A percentile compares a stretch with the other conserved stretches of the same genome.
Conservation (phyloP, 2,113 vertebrate genomes). For the Toxotes jaculatrix region DNA sequence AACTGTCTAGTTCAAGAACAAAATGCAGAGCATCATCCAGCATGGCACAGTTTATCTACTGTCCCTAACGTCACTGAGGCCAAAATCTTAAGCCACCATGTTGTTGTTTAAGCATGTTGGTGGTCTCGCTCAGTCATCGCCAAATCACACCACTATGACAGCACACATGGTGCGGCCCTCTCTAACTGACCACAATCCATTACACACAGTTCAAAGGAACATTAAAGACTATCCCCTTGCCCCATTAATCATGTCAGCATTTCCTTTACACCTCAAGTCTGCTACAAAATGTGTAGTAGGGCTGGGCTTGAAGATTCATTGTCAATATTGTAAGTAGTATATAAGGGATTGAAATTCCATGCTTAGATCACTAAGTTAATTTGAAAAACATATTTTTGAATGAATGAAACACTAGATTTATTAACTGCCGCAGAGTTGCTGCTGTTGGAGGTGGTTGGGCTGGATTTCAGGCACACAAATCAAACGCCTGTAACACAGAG, state of each 20-base stretch:
- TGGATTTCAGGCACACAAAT: too few relatives aligned
- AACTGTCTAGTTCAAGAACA: slow-evolving; percentile 5
- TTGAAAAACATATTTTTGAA: background rate
- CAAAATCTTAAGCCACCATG: slow-evolving; percentile 5
- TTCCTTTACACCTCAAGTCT: background rate
- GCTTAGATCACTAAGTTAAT: background rate
- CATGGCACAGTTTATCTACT: background rate
- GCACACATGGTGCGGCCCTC: background rate
- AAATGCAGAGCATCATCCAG: background rate
- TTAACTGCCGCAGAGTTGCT: background rate
- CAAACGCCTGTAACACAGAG: too few relatives aligned
- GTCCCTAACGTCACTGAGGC: background rate
- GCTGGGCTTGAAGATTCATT: too few relatives aligned
- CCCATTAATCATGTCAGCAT: background rate
- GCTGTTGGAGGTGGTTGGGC: background rate
- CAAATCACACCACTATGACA: slow-evolving; percentile 5
- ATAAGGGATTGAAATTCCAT: too few relatives aligned
- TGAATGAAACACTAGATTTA: background rate
- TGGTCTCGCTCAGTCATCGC: slow-evolving; percentile 5
- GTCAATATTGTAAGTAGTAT: too few relatives aligned
- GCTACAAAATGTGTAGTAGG: background rate
- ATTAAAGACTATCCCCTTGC: background rate
- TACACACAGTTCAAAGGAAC: slow-evolving; percentile 12
- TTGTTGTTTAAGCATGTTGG: background rate
- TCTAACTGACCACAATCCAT: background rate